These are phyloP conservation scores for Benitochromis conjunctus DNA, from an alignment of 2,113 vertebrate species.

Conservation along the genomic window DNA sequence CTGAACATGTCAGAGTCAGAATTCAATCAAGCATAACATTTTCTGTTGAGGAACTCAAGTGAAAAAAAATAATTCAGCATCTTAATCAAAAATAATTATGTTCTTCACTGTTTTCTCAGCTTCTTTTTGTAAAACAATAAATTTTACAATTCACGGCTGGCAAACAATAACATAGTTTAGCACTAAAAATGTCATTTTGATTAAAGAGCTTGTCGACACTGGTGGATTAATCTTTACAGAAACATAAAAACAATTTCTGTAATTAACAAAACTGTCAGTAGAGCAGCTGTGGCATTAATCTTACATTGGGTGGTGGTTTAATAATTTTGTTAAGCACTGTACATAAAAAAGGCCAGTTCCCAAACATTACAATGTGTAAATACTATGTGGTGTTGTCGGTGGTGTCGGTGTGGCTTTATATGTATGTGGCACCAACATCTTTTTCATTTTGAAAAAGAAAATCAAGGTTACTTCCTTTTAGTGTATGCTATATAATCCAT, in stretches of 20 bases:
- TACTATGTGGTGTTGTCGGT: not conserved
- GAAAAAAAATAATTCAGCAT: too few species aligned
- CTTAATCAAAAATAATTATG: not conserved
- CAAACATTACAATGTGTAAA: not conserved
- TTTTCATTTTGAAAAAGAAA: not conserved
- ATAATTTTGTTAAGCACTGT: too few species aligned
- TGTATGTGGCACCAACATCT: not conserved
- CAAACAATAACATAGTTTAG: not conserved
- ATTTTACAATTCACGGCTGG: not conserved
- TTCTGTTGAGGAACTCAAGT: too few species aligned
- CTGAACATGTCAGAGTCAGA: fast-evolving
- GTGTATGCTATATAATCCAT: not conserved
- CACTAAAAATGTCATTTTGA: not conserved
- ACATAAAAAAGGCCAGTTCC: too few species aligned
- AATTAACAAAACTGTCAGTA: not conserved
- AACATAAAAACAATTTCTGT: not conserved
- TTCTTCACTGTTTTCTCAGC: not conserved
- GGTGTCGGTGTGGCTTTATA: not conserved
- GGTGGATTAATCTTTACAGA: not conserved
- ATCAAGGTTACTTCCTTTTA: not conserved
- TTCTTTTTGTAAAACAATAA: not conserved
- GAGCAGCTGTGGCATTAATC: not conserved
- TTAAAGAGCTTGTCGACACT: not conserved
- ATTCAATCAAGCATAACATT: not conserved
- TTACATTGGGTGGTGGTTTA: too few species aligned